Percentiles rank a stretch among this genome's conserved stretches.
phyloP scores from a whole-genome alignment of 2,888 invertebrate species.

The Caenorhabditis macrosperma region DNA sequence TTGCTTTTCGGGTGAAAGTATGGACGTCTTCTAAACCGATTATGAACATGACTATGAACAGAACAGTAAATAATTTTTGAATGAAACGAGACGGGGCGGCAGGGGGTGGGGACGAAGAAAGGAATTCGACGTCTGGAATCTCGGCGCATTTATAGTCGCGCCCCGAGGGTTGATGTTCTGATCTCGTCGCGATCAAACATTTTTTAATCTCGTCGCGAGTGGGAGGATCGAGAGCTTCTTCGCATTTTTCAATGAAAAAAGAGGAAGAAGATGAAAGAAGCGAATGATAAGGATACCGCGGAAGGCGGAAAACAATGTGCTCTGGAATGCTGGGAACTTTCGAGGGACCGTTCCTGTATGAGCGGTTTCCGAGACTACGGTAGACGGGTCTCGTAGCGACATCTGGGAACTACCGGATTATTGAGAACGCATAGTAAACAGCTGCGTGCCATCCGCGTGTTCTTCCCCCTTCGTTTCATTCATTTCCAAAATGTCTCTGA shows the following conservation, averaged over 20 bases:
- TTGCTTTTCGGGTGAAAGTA: slow-evolving; percentile 40
- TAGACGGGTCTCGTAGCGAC: no score
- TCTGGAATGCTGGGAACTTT: not conserved
- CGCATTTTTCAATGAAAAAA: slow-evolving; percentile 9
- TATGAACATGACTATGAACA: slow-evolving; percentile 57
- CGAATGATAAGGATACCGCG: not conserved
- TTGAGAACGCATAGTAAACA: no score
- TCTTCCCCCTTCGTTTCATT: not conserved
- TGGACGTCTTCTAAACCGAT: slow-evolving; percentile 54
- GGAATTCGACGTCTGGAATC: not conserved
- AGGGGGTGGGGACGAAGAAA: not conserved
- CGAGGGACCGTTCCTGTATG: not conserved
- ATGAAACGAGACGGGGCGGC: not conserved
- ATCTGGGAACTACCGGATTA: no score
- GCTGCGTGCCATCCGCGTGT: no score
- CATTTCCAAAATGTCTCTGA: slow-evolving; percentile 16
- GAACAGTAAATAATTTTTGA: slow-evolving; percentile 31
- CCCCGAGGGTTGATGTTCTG: slow-evolving; percentile 25
- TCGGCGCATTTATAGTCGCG: slow-evolving; percentile 29
- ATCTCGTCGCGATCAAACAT: slow-evolving; percentile 10
- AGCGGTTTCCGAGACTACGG: no score
- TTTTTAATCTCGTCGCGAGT: not conserved
- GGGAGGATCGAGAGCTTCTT: slow-evolving; percentile 6
- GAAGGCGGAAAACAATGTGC: not conserved
- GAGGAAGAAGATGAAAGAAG: not conserved